These are phyloP conservation scores for Lasioglossum malachurum DNA, from an alignment of 2,888 invertebrate genomes.

Conservation along the genomic window DNA sequence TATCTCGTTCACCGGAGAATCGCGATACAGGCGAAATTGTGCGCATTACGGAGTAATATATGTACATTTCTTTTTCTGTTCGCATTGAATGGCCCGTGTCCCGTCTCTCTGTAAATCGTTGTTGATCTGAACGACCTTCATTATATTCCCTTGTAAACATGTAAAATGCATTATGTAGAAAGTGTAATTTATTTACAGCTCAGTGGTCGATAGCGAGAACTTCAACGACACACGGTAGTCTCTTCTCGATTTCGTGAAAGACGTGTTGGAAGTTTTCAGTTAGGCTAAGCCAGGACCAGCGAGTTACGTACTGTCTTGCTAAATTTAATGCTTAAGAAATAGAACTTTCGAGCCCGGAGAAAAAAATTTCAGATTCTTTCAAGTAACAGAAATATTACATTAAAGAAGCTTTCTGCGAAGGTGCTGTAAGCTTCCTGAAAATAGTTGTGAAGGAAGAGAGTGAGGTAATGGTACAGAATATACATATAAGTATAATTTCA, in stretches of 20 bases:
- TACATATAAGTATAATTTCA: background rate
- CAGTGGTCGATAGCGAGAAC: background rate
- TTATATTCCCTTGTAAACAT: background rate
- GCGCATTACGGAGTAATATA: background rate
- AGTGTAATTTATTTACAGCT: conserved; percentile 38
- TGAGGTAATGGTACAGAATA: background rate
- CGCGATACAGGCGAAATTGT: background rate
- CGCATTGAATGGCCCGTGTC: background rate
- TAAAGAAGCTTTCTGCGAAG: background rate
- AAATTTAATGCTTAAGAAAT: background rate
- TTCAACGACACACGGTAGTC: background rate
- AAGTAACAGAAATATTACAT: background rate
- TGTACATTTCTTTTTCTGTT: background rate
- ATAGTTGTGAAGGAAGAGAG: background rate
- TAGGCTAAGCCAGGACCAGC: background rate
- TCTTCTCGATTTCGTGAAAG: background rate
- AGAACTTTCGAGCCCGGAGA: background rate
- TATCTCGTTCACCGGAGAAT: background rate
- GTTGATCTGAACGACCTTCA: conserved; percentile 50
- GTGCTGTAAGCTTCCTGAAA: background rate
- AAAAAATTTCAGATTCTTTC: background rate
- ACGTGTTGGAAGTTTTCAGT: background rate
- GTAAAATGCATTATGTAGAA: conserved; percentile 24
- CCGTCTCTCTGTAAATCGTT: background rate
- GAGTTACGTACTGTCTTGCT: background rate